phyloP scores from a whole-genome alignment of 2,113 vertebrate species.

The Oncorhynchus gorbuscha region DNA sequence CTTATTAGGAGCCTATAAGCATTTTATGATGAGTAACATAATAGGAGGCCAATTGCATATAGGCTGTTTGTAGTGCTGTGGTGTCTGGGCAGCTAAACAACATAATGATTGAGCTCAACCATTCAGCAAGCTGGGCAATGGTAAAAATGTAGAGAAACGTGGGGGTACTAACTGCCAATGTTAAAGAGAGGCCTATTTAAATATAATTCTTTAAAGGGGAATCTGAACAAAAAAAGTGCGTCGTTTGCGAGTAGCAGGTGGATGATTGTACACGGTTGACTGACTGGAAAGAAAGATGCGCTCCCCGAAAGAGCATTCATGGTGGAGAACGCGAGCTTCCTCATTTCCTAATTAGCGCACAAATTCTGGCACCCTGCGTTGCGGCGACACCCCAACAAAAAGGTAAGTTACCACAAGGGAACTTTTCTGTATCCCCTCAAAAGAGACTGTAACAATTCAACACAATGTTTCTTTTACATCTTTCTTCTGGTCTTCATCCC shows the following conservation, averaged over 20 bases:
- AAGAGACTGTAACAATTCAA: slow-evolving; percentile 37
- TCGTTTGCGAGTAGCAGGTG: slow-evolving; percentile 74
- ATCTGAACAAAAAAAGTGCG: slow-evolving; percentile 40
- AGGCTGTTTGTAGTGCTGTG: slow-evolving; percentile 11
- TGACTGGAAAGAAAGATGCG: slow-evolving; percentile 61
- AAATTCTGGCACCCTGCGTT: slow-evolving; percentile 50
- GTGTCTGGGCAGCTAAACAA: slow-evolving; percentile 14
- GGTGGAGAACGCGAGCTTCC: slow-evolving; percentile 52
- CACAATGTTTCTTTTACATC: slow-evolving; percentile 26
- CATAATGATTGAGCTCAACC: slow-evolving; percentile 26
- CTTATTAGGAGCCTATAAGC: slow-evolving; percentile 1
- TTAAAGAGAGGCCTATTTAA: slow-evolving; percentile 60
- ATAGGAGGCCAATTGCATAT: slow-evolving; percentile 2
- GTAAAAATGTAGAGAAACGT: slow-evolving; percentile 30
- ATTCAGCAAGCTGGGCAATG: slow-evolving; percentile 27
- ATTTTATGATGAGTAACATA: background rate
- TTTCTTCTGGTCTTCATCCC: background rate
- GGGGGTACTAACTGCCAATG: slow-evolving; percentile 50
- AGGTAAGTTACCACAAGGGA: slow-evolving; percentile 52
- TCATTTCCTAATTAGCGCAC: slow-evolving; percentile 71
- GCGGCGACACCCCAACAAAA: slow-evolving; percentile 56
- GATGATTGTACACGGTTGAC: slow-evolving; percentile 72
- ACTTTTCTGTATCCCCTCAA: slow-evolving; percentile 60
- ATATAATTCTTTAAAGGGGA: slow-evolving; percentile 56
- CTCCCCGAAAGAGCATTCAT: slow-evolving; percentile 70